A percentile compares a stretch with the other conserved stretches of the same genome.
These are phyloP conservation scores for Enteromius thamalakanensis DNA, from an alignment of 2,797 vertebrate species.

Conservation along the genomic window DNA sequence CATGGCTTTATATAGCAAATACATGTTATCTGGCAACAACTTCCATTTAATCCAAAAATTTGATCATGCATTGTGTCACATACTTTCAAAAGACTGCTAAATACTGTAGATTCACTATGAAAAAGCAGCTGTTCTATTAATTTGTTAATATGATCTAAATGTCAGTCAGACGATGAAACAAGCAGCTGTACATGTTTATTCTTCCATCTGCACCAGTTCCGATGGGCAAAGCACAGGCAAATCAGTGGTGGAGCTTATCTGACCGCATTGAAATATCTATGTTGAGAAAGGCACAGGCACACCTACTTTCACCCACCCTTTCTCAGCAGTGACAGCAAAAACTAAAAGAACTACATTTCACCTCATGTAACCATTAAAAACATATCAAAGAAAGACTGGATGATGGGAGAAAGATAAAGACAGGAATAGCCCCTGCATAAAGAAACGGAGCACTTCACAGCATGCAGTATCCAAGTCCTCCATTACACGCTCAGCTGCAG, in stretches of 20 bases:
- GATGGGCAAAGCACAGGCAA: constrained; percentile 59
- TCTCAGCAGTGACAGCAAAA: background rate
- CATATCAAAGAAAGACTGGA: background rate
- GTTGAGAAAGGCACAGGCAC: constrained; percentile 36
- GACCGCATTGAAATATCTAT: constrained; percentile 55
- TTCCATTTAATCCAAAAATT: background rate
- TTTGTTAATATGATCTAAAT: background rate
- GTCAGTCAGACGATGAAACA: background rate
- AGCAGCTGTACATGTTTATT: constrained; percentile 11
- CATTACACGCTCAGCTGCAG: constrained; percentile 73
- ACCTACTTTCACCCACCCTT: constrained; percentile 18
- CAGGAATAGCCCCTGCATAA: background rate
- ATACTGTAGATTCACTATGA: background rate
- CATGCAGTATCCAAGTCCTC: constrained; percentile 62
- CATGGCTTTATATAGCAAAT: background rate
- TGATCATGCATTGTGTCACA: background rate
- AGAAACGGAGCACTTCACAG: constrained; percentile 24
- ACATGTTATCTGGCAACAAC: background rate
- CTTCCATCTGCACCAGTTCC: constrained; percentile 17
- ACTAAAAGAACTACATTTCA: background rate
- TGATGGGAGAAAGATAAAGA: constrained; percentile 12
- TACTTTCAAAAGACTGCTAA: background rate
- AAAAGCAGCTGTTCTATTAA: background rate
- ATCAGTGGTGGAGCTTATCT: constrained; percentile 61
- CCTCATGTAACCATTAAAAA: background rate